phyloP scores from a whole-genome alignment of 2,888 invertebrate genomes.

The Zygaena filipendulae region DNA sequence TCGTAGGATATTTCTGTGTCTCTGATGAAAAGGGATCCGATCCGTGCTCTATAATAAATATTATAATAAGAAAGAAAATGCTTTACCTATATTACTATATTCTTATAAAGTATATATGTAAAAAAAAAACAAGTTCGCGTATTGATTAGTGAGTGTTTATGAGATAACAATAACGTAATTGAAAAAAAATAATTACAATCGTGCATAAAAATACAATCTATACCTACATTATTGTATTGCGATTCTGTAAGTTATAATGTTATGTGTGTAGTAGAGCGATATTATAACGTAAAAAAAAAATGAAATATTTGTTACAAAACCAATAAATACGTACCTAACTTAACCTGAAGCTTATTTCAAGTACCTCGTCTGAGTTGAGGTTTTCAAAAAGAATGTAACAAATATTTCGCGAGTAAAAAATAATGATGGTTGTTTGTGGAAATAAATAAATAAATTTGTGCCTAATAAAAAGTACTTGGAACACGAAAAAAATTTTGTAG shows the following conservation, averaged over 20 bases:
- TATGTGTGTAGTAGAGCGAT: constrained; percentile 51
- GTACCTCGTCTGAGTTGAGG: too few species aligned
- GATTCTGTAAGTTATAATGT: constrained; percentile 34
- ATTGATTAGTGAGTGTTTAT: constrained; percentile 62
- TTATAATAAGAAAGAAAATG: constrained; percentile 59
- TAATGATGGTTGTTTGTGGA: too few species aligned
- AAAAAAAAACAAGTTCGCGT: constrained; percentile 51
- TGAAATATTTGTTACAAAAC: too few species aligned
- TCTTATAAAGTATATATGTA: constrained; percentile 69
- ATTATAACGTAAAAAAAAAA: too few species aligned
- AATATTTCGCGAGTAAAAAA: too few species aligned
- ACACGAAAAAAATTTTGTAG: constrained; percentile 54
- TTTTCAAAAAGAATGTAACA: too few species aligned
- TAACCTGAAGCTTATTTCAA: too few species aligned
- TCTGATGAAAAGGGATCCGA: constrained; percentile 49
- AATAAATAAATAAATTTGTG: constrained; percentile 49
- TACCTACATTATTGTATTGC: constrained; percentile 36
- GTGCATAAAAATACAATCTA: constrained; percentile 45
- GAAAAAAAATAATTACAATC: too few species aligned
- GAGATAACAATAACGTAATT: constrained; percentile 47
- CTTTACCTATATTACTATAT: constrained; percentile 65
- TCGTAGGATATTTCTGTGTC: constrained; percentile 57
- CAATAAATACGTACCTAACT: too few species aligned
- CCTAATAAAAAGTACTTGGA: constrained; percentile 50
- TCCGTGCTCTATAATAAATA: constrained; percentile 62